Evolutionary conservation across 2,113 vertebrate genomes (phyloP).

Genomic region (Archocentrus centrarchus): DNA sequence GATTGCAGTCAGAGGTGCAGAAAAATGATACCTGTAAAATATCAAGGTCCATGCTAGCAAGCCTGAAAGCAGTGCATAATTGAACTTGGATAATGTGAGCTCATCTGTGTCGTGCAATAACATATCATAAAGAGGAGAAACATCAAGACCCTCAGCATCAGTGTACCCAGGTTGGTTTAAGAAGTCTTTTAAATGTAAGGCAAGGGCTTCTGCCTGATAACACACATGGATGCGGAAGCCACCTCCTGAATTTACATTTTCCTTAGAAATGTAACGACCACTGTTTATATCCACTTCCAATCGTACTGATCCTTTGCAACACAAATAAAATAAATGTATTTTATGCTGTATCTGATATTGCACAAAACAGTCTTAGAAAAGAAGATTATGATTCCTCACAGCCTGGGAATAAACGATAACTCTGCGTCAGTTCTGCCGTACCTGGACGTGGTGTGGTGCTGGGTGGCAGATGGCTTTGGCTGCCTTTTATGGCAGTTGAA

Average conservation of each 20-base stretch:
- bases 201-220: constrained; percentile 26
- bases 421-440: constrained; percentile 3
- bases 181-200: constrained; percentile 36
- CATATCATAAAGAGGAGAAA: not conserved
- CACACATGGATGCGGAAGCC: constrained; percentile 34
- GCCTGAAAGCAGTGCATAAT: constrained; percentile 18
- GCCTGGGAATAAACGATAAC: constrained; percentile 55
- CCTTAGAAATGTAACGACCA: constrained; percentile 49
- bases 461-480: constrained; percentile 52
- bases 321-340: not conserved
- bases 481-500: constrained; percentile 45
- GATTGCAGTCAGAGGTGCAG: not conserved
- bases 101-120: not conserved
- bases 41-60: not conserved
- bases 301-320: not conserved
- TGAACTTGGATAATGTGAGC: constrained; percentile 5
- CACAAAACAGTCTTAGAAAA: constrained; percentile 15
- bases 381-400: not conserved
- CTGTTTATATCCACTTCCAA: not conserved
- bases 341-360: not conserved
- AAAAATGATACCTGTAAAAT: constrained; percentile 18
- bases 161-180: not conserved
- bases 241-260: constrained; percentile 30
- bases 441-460: constrained; percentile 22
- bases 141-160: not conserved